phyloP scores from a whole-genome alignment of 2,113 vertebrate genomes.

The Daboia siamensis region DNA sequence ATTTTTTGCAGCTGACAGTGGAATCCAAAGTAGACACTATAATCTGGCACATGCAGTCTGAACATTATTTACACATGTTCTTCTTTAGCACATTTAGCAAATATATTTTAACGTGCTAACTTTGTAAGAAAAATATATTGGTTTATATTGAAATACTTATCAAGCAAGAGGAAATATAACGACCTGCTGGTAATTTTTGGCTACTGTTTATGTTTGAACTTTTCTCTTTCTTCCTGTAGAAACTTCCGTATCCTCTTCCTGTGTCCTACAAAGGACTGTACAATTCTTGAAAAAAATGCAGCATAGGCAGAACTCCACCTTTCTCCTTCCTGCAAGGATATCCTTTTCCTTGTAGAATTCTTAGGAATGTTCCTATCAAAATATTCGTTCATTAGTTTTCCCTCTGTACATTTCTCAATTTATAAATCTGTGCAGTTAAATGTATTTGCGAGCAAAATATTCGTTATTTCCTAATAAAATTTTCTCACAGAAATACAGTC shows the following conservation, averaged over 20 bases:
- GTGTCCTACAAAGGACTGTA: conserved; percentile 76
- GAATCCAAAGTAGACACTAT: not conserved
- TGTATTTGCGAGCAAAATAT: conserved; percentile 4
- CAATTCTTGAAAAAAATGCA: conserved; percentile 72
- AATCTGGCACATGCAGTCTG: not conserved
- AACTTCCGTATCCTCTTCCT: conserved; percentile 82
- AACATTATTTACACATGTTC: not conserved
- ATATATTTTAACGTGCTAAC: not conserved
- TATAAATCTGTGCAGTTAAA: conserved; percentile 41
- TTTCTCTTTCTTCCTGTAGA: conserved; percentile 78
- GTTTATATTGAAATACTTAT: conserved; percentile 30
- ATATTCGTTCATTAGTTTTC: conserved; percentile 65
- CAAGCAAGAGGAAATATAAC: conserved; percentile 65
- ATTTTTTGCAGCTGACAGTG: not conserved
- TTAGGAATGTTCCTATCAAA: conserved; percentile 71
- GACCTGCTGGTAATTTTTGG: conserved; percentile 75
- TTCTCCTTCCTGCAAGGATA: conserved; percentile 86
- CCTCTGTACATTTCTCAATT: conserved; percentile 61
- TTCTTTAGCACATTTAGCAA: not conserved
- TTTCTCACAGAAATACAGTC: conserved; percentile 68
- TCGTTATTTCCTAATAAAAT: conserved; percentile 7
- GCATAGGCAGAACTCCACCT: conserved; percentile 77
- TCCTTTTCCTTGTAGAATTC: conserved; percentile 78
- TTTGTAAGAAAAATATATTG: not conserved
- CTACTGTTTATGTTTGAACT: conserved; percentile 78